Evolutionary conservation across 2,797 vertebrate species (phyloP).

Genomic region (Tiaroga cobitis): DNA sequence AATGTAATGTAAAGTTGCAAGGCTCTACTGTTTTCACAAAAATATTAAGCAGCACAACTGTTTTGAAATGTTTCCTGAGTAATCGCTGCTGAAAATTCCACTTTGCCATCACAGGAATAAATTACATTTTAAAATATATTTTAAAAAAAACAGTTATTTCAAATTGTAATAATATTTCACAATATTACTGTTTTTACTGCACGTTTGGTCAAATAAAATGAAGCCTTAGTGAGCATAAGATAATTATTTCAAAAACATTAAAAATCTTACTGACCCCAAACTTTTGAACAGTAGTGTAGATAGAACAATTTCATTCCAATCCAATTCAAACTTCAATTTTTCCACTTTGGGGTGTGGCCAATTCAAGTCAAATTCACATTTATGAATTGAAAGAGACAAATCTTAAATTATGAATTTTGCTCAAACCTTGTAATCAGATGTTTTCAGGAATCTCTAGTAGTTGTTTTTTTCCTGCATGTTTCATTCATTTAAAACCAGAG

Average conservation of each 20-base stretch:
- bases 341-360: background rate
- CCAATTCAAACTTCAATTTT: background rate
- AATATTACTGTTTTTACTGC: background rate
- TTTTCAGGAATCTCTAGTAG: background rate
- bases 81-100: no score
- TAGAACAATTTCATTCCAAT: background rate
- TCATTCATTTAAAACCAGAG: background rate
- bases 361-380: background rate
- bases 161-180: background rate
- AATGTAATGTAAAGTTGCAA: no score
- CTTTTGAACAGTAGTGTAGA: background rate
- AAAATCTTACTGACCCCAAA: no score
- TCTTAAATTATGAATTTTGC: background rate
- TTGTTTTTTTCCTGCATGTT: background rate
- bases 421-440: background rate
- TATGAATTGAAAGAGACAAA: background rate
- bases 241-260: no score
- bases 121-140: no score
- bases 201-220: background rate
- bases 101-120: no score
- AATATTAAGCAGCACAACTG: background rate
- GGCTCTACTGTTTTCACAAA: background rate
- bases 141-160: no score
- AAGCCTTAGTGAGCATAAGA: background rate
- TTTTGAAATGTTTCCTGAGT: no score